These are phyloP conservation scores for Troglohyphantes excavatus DNA, from an alignment of 2,888 invertebrate species.

Conservation along the genomic window DNA sequence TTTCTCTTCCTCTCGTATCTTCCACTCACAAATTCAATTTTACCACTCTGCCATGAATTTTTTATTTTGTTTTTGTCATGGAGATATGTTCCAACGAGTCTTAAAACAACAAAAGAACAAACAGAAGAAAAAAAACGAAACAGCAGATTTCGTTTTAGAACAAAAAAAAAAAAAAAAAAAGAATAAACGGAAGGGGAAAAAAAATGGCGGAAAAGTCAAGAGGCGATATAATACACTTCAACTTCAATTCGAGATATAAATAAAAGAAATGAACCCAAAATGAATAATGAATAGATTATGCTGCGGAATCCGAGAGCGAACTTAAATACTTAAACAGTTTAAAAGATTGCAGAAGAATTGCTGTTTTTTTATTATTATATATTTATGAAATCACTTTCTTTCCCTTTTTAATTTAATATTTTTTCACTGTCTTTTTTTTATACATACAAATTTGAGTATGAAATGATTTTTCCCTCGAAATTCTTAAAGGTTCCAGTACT, in stretches of 20 bases:
- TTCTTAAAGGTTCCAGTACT: too few species aligned
- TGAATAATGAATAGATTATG: constrained; percentile 35
- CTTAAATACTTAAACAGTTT: constrained; percentile 13
- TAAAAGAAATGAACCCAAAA: constrained; percentile 43
- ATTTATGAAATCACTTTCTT: constrained; percentile 20
- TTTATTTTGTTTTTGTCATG: constrained; percentile 37
- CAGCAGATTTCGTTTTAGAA: background rate
- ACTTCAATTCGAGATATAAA: constrained; percentile 34
- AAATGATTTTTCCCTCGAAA: too few species aligned
- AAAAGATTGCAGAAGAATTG: constrained; percentile 10
- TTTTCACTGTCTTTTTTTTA: background rate
- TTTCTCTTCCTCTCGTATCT: constrained; percentile 11
- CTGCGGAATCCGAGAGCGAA: background rate
- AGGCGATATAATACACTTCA: constrained; percentile 20
- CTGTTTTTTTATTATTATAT: constrained; percentile 33
- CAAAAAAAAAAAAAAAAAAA: background rate
- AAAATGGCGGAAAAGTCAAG: background rate
- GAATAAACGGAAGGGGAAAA: background rate
- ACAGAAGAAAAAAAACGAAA: constrained; percentile 17
- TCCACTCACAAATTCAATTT: constrained; percentile 37
- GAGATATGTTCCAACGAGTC: constrained; percentile 12
- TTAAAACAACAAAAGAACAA: constrained; percentile 22
- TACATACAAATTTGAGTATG: too few species aligned
- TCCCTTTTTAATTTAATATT: background rate
- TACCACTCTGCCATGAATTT: constrained; percentile 27